A percentile compares a stretch with the other conserved stretches of the same genome.
Evolutionary conservation across 2,113 vertebrate genomes (phyloP).

Genomic region (Illadopsis cleaveri): DNA sequence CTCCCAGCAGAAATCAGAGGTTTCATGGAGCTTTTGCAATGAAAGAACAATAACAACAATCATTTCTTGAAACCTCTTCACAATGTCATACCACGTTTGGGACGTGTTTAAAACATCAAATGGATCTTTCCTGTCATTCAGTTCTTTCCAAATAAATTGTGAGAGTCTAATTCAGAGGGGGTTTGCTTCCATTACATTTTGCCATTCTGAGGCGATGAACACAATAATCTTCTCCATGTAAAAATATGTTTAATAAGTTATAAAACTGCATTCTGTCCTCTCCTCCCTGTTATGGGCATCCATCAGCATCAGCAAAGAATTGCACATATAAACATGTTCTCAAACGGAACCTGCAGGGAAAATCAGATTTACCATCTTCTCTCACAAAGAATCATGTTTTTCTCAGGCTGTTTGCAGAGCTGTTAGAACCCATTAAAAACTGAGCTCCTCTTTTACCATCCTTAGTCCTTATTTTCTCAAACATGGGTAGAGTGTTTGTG

Average conservation of each 20-base stretch:
- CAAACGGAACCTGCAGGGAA: not conserved
- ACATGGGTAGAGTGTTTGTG: not conserved
- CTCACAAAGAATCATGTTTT: not conserved
- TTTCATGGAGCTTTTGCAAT: conserved; percentile 13
- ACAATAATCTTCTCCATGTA: not conserved
- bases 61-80: not conserved
- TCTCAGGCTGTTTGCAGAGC: not conserved
- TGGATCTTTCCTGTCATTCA: not conserved
- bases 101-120: not conserved
- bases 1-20: not conserved
- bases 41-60: not conserved
- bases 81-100: not conserved
- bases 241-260: not conserved
- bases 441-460: not conserved
- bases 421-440: not conserved
- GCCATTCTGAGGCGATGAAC: not conserved
- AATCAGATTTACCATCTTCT: not conserved
- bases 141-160: not conserved
- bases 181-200: not conserved
- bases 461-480: not conserved
- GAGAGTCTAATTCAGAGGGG: not conserved
- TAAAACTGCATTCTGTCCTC: not conserved
- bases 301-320: not conserved
- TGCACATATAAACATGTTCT: not conserved
- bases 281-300: not conserved